Conservation (phyloP, 1,140 invertebrate genomes). For the Semibalanus balanoides region DNA sequence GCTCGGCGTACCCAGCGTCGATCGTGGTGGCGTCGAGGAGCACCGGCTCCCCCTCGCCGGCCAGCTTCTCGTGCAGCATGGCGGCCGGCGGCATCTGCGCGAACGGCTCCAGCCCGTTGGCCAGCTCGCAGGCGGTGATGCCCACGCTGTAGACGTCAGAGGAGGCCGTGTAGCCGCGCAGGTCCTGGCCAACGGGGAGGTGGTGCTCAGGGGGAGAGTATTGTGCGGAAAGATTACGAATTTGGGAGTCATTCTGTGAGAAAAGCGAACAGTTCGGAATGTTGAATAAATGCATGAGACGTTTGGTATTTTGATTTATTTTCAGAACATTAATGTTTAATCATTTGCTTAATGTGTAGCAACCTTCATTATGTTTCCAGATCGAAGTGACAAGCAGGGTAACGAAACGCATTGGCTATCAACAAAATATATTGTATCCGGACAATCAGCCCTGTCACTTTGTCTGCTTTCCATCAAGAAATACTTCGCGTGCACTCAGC, state of each 20-base stretch:
- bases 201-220: not conserved
- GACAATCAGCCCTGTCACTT: too few relatives aligned
- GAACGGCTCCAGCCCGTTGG: slow-evolving; percentile 76
- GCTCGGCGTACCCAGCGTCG: slow-evolving; percentile 4
- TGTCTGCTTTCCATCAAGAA: too few relatives aligned
- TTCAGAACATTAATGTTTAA: too few relatives aligned
- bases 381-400: too few relatives aligned
- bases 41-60: slow-evolving; percentile 13
- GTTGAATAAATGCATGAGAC: not conserved
- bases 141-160: slow-evolving; percentile 84
- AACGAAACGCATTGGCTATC: too few relatives aligned
- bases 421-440: too few relatives aligned
- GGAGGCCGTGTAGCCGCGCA: slow-evolving; percentile 71
- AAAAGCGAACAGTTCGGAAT: not conserved
- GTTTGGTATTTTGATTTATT: too few relatives aligned
- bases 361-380: too few relatives aligned
- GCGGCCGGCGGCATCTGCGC: slow-evolving; percentile 61
- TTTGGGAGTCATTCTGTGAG: not conserved
- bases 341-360: too few relatives aligned
- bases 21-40: not conserved
- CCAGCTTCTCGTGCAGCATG: slow-evolving; percentile 76
- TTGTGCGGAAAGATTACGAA: not conserved
- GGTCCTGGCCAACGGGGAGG: slow-evolving; percentile 42
- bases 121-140: slow-evolving; percentile 72
- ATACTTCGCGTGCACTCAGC: too few relatives aligned